Conservation (phyloP, 2,113 vertebrate genomes). For the Platanista minor region DNA sequence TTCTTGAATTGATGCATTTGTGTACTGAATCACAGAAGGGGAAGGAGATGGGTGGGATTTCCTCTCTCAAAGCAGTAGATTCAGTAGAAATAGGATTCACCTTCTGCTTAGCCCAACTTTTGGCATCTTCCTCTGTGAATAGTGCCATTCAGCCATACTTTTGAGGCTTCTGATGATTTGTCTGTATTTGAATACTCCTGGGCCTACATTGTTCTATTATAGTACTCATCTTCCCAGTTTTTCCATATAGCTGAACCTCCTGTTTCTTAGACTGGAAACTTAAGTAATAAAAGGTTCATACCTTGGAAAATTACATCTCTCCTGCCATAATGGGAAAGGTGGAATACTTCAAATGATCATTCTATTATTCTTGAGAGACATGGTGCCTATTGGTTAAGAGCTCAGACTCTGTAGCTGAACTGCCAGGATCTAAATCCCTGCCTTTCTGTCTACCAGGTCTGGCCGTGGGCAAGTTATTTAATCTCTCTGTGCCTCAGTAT, state of each 20-base stretch:
- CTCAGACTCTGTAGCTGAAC: not conserved
- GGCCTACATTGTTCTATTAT: not conserved
- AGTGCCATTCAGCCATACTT: not conserved
- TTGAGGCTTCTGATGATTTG: not conserved
- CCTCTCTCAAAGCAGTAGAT: not conserved
- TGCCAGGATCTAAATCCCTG: not conserved
- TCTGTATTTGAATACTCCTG: not conserved
- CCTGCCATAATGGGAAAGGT: not conserved
- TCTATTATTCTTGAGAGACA: constrained; percentile 4
- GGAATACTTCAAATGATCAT: not conserved
- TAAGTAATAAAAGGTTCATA: not conserved
- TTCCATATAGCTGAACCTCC: not conserved
- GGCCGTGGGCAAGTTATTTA: not conserved
- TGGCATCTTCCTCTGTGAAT: not conserved
- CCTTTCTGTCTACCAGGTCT: not conserved
- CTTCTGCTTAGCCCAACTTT: not conserved
- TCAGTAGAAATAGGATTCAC: not conserved
- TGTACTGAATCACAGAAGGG: not conserved
- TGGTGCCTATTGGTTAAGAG: not conserved
- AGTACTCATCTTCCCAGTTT: not conserved
- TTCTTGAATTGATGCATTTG: not conserved
- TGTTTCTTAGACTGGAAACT: not conserved
- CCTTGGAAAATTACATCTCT: not conserved
- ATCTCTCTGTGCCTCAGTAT: not conserved
- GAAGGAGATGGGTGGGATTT: not conserved